Evolutionary conservation across 2,113 vertebrate species (phyloP), one percentile per base, ranked within the genome.

Genomic region (Ranitomeya variabilis): DNA sequence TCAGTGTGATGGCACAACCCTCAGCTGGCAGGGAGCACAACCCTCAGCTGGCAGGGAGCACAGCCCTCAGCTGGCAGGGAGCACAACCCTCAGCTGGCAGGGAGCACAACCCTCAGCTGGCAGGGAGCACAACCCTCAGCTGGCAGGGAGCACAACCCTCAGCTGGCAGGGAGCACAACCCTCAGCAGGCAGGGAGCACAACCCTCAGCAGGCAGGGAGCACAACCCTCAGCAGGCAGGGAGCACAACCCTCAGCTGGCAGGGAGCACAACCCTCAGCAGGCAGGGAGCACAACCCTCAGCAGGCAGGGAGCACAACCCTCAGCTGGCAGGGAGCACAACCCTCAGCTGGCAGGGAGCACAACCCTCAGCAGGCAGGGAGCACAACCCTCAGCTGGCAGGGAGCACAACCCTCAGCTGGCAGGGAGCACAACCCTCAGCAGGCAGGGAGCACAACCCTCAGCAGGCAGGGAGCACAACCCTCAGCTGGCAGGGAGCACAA

Each of bases 191-290:
- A 31, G 69, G 69, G 93, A 92, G 92, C 1, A 92, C 92, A 92
- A 51, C 93, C 91, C 91, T 86, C 92, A 92, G 91, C 92, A 92
- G 93, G 93, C 93, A 92, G 91, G 37, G 37, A 45, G 37, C 3
- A 45, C 37, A 45, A 45, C 37, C 37, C 37, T 45, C 37, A 31
- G 26, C 26, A 31, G 26, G 26, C 26, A 31, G 69, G 69, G 93
- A 92, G 92, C 26, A 92, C 92, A 92, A 51, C 93, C 91, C 91
- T 86, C 92, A 92, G 91, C 92, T 93, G 93, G 93, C 93, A 92
- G 91, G 37, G 37, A 45, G 37, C 3, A 45, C 37, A 45, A 45
- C 37, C 37, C 37, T 45, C 37, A 31, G 26, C 26, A 1, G 26
- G 26, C 26, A 31, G 69, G 69, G 93, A 92, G 92, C 1, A 92